Conservation (phyloP, 2,888 invertebrate species). For the Celastrina argiolus region DNA sequence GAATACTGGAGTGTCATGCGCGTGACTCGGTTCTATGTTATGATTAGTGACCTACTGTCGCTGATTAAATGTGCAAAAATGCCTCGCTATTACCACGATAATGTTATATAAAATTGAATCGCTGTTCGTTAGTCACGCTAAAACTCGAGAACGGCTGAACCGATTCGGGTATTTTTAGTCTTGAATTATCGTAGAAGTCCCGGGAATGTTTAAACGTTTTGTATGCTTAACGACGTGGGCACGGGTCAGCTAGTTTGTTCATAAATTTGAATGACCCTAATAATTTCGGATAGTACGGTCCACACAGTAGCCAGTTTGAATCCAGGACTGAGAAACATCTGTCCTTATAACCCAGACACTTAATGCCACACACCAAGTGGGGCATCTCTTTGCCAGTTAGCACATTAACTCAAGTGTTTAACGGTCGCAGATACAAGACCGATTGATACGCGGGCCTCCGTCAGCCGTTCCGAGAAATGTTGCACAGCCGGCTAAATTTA, state of each 20-base stretch:
- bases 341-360: background rate
- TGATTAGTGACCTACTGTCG: background rate
- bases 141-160: too few relatives aligned
- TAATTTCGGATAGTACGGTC: too few relatives aligned
- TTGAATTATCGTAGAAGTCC: too few relatives aligned
- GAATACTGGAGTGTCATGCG: background rate
- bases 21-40: conserved; percentile 4
- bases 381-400: conserved; percentile 6
- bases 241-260: too few relatives aligned
- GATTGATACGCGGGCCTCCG: conserved; percentile 34
- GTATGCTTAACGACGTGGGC: too few relatives aligned
- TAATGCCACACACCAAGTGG: background rate
- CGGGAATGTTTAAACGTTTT: too few relatives aligned
- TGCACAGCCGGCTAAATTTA: conserved; percentile 53
- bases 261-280: background rate
- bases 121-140: too few relatives aligned
- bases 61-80: background rate
- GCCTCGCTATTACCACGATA: background rate
- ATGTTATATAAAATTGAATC: background rate
- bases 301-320: too few relatives aligned
- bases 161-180: too few relatives aligned
- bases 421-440: background rate
- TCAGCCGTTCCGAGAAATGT: conserved; percentile 39
- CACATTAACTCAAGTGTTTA: conserved; percentile 13
- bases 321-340: background rate